phyloP scores from a whole-genome alignment of 2,888 invertebrate species.

The Tenodera sinensis region DNA sequence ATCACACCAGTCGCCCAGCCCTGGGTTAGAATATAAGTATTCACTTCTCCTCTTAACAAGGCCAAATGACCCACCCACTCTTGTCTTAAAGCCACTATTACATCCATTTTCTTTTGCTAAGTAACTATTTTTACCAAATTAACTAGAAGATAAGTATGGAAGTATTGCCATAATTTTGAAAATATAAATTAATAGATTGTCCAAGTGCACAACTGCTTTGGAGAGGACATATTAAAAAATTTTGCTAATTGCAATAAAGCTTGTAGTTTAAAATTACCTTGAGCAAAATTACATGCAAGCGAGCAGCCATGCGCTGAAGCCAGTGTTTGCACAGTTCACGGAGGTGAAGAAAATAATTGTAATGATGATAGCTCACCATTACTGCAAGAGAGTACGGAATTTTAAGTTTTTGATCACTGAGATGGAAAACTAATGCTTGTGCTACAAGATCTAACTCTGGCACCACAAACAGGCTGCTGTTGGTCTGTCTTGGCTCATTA shows the following conservation, averaged over 20 bases:
- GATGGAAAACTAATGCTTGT: constrained; percentile 30
- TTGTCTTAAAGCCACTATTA: no score
- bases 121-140: no score
- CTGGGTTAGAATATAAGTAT: no score
- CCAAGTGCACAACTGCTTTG: neutral
- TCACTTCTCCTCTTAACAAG: no score
- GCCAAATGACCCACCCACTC: no score
- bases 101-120: no score
- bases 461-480: constrained; percentile 32
- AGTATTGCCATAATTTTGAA: no score
- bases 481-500: constrained; percentile 9
- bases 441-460: constrained; percentile 33
- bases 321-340: constrained; percentile 29
- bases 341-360: constrained; percentile 28
- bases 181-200: neutral
- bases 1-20: no score
- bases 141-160: no score
- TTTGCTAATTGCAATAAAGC: neutral
- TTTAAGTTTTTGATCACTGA: constrained; percentile 13
- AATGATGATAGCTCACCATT: constrained; percentile 28
- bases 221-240: neutral
- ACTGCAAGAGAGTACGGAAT: constrained; percentile 32
- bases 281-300: constrained; percentile 2
- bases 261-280: constrained; percentile 1
- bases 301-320: constrained; percentile 23